Base-by-base conservation (phyloP, 1,140 invertebrate genomes). In the Heterodera carotae region DNA sequence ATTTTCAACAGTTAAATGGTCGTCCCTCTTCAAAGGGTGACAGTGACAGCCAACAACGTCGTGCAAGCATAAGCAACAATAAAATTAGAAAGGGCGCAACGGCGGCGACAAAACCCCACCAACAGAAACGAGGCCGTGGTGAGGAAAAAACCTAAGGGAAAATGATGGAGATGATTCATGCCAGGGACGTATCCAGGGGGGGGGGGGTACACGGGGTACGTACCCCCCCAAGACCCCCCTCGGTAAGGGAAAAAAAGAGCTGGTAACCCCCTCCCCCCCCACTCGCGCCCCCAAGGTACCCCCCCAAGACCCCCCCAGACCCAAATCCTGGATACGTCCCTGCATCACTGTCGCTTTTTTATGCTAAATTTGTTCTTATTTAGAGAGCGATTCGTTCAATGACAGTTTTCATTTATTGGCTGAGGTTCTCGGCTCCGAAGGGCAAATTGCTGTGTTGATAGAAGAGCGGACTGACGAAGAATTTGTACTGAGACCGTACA, bases 401-500 rank as follows among this genome's bases (percentile, higher is more conserved):
- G 67, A 70, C 34, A 39, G 22, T 22, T 78, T 78, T n/a, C 76
- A 78, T 62, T 64, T 78, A 18, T 29, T 78, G 18, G 76, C 76
- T 25, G 76, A 78, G 36, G 79, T 64, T 29, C 48, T 78, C 60
- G 76, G 76, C 62, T 68, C 79, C 43, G 76, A 78, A 67, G 31
- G 25, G 12, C 76, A 78, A 79, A 56, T 78, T 15, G 76, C 77
- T n/a, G 64, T 78, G 25, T 27, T 78, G 36, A 29, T n/a, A 15
- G 76, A 78, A n/a, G 62, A 29, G 22, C 29, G 8, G 15, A 66
- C 76, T 12, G 18, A 78, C 7, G 76, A 78, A 80, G 39, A 78
- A 34, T 78, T 76, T 56, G 53, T 78, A n/a, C 56, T 78, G 18
- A 79, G 75, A 48, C 76, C 76, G 34, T 31, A 79, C 34, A 79